These are phyloP conservation scores for Papilio aristodemus DNA, from an alignment of 1,140 invertebrate genomes.

Conservation along the genomic window DNA sequence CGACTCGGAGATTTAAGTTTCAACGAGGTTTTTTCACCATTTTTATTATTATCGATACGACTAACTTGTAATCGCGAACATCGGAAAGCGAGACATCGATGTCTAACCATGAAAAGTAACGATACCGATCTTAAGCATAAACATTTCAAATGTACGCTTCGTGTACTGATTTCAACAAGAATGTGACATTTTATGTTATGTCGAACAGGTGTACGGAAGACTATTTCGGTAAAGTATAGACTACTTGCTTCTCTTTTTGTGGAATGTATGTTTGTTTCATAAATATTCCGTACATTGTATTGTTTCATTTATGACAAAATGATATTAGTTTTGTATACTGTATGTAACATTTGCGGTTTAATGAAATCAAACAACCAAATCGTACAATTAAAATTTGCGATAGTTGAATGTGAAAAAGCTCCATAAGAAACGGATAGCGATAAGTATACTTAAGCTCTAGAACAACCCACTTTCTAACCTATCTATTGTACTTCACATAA, in stretches of 20 bases:
- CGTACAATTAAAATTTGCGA: no score
- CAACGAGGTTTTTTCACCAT: constrained; percentile 20
- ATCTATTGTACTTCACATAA: no score
- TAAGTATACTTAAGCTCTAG: no score
- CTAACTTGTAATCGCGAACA: constrained; percentile 17
- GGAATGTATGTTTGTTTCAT: not conserved
- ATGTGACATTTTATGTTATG: constrained; percentile 19
- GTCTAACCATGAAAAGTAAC: constrained; percentile 17
- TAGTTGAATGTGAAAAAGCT: no score
- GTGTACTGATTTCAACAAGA: constrained; percentile 25
- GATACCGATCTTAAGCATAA: constrained; percentile 13
- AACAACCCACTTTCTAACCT: no score
- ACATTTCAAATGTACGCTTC: constrained; percentile 3
- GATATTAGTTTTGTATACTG: no score
- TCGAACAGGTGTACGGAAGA: not conserved
- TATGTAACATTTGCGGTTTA: no score
- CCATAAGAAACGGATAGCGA: no score
- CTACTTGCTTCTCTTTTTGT: not conserved
- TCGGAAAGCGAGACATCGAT: constrained; percentile 17
- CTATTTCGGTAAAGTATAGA: not conserved
- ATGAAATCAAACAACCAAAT: no score
- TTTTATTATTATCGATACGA: constrained; percentile 26
- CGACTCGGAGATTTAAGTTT: constrained; percentile 32
- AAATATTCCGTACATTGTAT: not conserved
- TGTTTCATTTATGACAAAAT: no score